A percentile compares a stretch with the other conserved stretches of the same genome.
phyloP scores from a whole-genome alignment of 2,888 invertebrate genomes.

The Daptonema setosum region DNA sequence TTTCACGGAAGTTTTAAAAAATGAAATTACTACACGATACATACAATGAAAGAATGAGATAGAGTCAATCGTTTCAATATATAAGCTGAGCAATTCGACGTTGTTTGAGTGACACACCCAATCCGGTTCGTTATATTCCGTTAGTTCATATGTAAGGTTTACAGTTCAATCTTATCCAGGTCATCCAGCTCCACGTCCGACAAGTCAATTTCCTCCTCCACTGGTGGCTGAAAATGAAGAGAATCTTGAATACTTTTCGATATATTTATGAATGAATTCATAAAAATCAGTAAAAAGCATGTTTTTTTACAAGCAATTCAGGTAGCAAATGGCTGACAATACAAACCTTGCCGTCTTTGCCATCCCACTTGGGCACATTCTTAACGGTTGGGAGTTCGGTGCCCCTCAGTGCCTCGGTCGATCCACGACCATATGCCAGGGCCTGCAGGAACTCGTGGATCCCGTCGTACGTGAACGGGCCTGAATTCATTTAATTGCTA shows the following conservation, averaged over 20 bases:
- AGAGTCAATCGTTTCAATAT: not conserved
- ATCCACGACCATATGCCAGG: slow-evolving; percentile 72
- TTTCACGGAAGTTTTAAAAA: not conserved
- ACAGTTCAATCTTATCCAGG: slow-evolving; percentile 7
- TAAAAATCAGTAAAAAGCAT: not conserved
- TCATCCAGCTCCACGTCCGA: slow-evolving; percentile 33
- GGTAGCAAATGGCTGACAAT: not conserved
- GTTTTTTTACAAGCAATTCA: slow-evolving; percentile 4
- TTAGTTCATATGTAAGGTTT: not conserved
- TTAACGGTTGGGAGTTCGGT: slow-evolving; percentile 35
- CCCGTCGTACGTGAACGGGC: slow-evolving; percentile 49
- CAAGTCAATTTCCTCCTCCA: slow-evolving; percentile 33
- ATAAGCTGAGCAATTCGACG: not conserved
- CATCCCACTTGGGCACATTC: slow-evolving; percentile 32
- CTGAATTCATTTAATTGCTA: not conserved
- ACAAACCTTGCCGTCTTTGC: slow-evolving; percentile 33
- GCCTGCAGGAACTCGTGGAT: slow-evolving; percentile 87
- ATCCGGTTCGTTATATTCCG: too few relatives aligned
- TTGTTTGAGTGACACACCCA: not conserved
- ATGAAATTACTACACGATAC: not conserved
- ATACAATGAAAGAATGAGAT: not conserved
- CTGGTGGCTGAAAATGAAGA: slow-evolving; percentile 6
- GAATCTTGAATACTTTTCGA: not conserved
- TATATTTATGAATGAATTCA: too few relatives aligned
- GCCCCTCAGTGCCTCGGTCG: slow-evolving; percentile 63